Evolutionary conservation across 2,888 invertebrate genomes (phyloP), one percentile per base, ranked within the genome.

Genomic region (Dromius quadrimaculatus): DNA sequence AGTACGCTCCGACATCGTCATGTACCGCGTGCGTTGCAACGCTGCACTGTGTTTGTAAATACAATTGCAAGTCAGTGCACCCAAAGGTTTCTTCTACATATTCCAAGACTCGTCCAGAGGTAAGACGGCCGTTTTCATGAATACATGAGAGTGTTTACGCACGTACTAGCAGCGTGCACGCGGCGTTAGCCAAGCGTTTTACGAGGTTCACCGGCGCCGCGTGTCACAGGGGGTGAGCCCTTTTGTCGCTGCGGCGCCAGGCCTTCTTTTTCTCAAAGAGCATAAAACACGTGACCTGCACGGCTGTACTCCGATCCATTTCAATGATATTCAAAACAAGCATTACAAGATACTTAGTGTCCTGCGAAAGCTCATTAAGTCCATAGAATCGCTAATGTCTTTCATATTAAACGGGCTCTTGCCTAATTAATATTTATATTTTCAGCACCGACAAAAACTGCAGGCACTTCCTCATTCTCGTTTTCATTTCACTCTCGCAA

Each of bases 381-480:
- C 34, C 59, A 59, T 59, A 32, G 59, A 57, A 57, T 43, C 57
- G 41, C 65, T 57, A 68, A 68, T 59, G 57, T 68, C 43, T 68
- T 68, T 68, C 32, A 57, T 57, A 66, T 66, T 38, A 57, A 36
- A 54, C 38, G 38, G 38, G 36, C 34, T 50, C 19, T 32, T 13
- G 50, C 38, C 28, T 68, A 68, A 68, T 57, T 68, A 57, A 57
- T 68, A 66, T 66, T 57, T 66, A 57, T 66, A 68, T 68, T 68
- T 68, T 41, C 57, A 22, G n/a, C 50, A 36, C 50, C 36, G 36
- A 65, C 47, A 45, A 63, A 63, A 63, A 15, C 45, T 32, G 6
- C 32, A 32, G 43, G 41, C 28, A 17, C 13, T 59, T 57, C 59
- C 59, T 57, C 41, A 68, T 68, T 68, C 43, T 43, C 57, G 65